These are phyloP conservation scores for Mesodorylaimus sp. DNA, from an alignment of 2,888 invertebrate genomes.

Conservation along the genomic window DNA sequence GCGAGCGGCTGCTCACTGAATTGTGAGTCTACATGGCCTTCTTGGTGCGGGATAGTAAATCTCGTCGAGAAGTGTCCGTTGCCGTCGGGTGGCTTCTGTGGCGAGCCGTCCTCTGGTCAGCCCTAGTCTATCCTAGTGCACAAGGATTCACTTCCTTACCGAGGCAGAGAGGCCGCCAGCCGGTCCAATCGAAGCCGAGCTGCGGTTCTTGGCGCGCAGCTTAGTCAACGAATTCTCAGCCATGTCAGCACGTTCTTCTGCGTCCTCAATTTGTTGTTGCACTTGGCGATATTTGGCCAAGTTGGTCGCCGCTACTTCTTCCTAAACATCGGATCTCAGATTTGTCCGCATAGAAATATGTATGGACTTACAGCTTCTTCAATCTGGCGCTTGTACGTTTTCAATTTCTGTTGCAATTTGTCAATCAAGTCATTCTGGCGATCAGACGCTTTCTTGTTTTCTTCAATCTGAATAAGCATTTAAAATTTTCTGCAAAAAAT, in stretches of 20 bases:
- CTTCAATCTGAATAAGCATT: conserved; percentile 42
- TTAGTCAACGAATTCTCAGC: conserved; percentile 88
- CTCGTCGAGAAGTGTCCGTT: neutral
- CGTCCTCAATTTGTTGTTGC: conserved; percentile 81
- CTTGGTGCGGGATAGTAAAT: neutral
- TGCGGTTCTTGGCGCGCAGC: conserved; percentile 51
- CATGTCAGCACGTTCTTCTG: conserved; percentile 81
- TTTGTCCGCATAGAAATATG: too few species aligned
- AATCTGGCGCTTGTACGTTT: conserved; percentile 99
- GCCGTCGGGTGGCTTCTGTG: neutral
- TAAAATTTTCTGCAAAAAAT: neutral
- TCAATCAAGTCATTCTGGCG: conserved; percentile 98
- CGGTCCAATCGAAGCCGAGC: neutral
- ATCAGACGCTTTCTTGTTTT: conserved; percentile 99
- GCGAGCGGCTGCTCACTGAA: too few species aligned
- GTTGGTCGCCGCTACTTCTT: conserved; percentile 86
- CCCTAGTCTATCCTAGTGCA: neutral
- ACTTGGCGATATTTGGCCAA: conserved; percentile 66
- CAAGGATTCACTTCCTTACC: too few species aligned
- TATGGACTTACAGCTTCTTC: conserved; percentile 85
- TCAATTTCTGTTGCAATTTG: conserved; percentile 99
- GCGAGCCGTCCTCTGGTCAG: neutral
- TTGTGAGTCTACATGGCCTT: neutral
- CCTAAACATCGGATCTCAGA: conserved; percentile 11
- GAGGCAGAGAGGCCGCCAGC: neutral